Conservation (phyloP, 2,888 invertebrate species). For the Apomyelois bistriatella region DNA sequence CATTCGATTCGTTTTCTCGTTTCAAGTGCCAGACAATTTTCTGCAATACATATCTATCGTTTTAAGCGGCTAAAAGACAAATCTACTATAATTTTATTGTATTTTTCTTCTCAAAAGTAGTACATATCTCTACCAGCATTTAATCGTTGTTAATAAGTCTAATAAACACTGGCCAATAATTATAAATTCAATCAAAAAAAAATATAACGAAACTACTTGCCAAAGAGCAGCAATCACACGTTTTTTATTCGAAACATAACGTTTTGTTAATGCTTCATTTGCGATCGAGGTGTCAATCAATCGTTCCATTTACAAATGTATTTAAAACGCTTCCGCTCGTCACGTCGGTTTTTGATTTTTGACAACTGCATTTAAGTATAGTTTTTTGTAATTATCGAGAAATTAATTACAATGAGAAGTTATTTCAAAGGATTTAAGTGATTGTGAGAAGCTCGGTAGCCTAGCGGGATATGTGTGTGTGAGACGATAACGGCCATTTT, state of each 20-base stretch:
- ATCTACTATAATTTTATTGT: too few relatives aligned
- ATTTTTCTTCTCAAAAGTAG: too few relatives aligned
- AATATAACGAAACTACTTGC: neutral
- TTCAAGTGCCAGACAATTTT: too few relatives aligned
- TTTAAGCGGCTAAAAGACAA: too few relatives aligned
- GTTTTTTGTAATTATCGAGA: neutral
- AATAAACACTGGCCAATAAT: too few relatives aligned
- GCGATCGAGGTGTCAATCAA: constrained; percentile 3
- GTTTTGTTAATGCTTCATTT: constrained; percentile 3
- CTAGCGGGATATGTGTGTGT: too few relatives aligned
- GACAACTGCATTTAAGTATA: neutral
- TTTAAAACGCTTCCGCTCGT: constrained; percentile 5
- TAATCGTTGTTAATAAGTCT: too few relatives aligned
- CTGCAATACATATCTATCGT: too few relatives aligned
- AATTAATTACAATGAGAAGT: constrained; percentile 2
- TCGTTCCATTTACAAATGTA: neutral
- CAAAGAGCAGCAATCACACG: neutral
- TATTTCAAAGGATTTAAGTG: neutral
- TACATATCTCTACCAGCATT: too few relatives aligned
- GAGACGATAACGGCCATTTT: too few relatives aligned
- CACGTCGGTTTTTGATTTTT: neutral
- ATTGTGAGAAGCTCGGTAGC: too few relatives aligned
- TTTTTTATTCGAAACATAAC: neutral
- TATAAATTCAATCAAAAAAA: neutral
- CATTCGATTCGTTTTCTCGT: too few relatives aligned